These are phyloP conservation scores for Verasper variegatus DNA, from an alignment of 2,113 vertebrate species.

Conservation along the genomic window DNA sequence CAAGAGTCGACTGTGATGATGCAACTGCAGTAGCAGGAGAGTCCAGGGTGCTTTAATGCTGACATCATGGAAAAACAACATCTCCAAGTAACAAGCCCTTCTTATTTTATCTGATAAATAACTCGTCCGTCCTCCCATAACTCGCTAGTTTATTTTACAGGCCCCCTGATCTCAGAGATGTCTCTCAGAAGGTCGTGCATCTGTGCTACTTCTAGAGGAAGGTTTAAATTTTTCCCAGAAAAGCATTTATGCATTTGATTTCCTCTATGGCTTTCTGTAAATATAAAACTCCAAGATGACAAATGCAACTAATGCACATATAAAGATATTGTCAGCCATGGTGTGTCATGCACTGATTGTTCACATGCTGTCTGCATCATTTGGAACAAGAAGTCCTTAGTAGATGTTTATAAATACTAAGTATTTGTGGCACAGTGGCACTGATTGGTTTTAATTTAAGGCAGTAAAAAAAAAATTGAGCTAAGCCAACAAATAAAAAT, in stretches of 20 bases:
- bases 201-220: background rate
- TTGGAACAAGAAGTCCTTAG: background rate
- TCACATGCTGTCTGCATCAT: background rate
- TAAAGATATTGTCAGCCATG: background rate
- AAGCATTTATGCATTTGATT: conserved; percentile 1
- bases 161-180: conserved; percentile 9
- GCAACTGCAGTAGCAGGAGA: conserved; percentile 33
- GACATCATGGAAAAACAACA: conserved; percentile 67
- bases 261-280: background rate
- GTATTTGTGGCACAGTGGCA: conserved; percentile 17
- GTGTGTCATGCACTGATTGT: background rate
- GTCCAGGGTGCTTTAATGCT: conserved; percentile 16
- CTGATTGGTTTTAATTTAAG: conserved; percentile 23
- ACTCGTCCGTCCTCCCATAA: conserved; percentile 9
- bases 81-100: conserved; percentile 41
- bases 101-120: conserved; percentile 21
- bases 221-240: background rate
- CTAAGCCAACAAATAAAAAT: conserved; percentile 53
- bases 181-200: conserved; percentile 6
- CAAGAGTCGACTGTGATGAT: background rate
- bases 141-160: conserved; percentile 15
- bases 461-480: conserved; percentile 6
- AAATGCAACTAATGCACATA: background rate
- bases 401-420: conserved; percentile 24
- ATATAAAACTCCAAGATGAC: background rate